Conservation (phyloP, 35 echinoderm and acorn worm species). For the Chiridota heheva region DNA sequence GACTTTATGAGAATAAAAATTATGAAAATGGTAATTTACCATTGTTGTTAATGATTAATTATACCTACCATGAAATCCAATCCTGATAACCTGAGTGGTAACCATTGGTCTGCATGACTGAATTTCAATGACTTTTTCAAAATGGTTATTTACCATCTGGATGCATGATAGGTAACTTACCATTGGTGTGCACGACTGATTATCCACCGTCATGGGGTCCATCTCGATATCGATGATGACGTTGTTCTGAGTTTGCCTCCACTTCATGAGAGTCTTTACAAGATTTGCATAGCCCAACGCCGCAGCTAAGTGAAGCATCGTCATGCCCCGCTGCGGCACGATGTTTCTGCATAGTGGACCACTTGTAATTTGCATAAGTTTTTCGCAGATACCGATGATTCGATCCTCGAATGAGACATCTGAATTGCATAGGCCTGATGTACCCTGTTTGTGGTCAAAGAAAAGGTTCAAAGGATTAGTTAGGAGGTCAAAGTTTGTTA, state of each 20-base stretch:
- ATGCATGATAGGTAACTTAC: too few species aligned
- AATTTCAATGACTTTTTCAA: too few species aligned
- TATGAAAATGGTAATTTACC: too few species aligned
- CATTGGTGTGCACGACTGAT: slow-evolving; percentile 88
- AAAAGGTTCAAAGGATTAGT: too few species aligned
- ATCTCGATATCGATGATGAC: slow-evolving; percentile 75
- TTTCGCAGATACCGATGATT: slow-evolving; percentile 73
- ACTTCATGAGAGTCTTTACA: slow-evolving; percentile 54
- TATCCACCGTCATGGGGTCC: slow-evolving; percentile 80
- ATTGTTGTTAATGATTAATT: too few species aligned
- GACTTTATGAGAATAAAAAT: too few species aligned
- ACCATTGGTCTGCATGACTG: too few species aligned
- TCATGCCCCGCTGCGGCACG: slow-evolving; percentile 68
- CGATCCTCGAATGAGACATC: slow-evolving; percentile 85
- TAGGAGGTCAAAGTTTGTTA: too few species aligned
- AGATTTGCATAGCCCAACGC: slow-evolving; percentile 85
- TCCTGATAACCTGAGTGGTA: too few species aligned
- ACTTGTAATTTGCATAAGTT: slow-evolving; percentile 51
- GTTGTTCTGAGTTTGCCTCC: slow-evolving; percentile 49
- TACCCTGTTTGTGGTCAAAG: background rate
- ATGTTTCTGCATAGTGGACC: background rate
- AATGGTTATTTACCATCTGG: too few species aligned
- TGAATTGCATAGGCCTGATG: slow-evolving; percentile 42
- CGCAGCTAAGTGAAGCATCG: slow-evolving; percentile 83
- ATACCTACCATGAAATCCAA: too few species aligned